Conservation (phyloP, 2,797 vertebrate species). For the Clarias platycephalus region DNA sequence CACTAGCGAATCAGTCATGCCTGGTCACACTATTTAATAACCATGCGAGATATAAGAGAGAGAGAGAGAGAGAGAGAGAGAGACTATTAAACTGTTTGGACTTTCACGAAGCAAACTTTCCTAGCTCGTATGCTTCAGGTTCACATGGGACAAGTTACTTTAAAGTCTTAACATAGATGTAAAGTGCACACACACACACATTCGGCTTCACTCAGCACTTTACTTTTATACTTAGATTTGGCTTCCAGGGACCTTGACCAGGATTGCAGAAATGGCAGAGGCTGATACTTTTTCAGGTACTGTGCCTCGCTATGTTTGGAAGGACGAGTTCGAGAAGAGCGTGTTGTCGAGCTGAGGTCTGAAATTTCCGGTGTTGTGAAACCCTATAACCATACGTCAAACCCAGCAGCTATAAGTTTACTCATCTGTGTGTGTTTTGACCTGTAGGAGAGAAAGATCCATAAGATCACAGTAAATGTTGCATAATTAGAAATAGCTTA, state of each 20-base stretch:
- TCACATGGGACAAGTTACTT: conserved; percentile 17
- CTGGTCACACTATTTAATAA: conserved; percentile 15
- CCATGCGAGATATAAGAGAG: background rate
- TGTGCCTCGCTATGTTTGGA: conserved; percentile 54
- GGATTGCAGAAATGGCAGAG: conserved; percentile 46
- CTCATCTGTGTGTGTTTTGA: background rate
- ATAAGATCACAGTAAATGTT: background rate
- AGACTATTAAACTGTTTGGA: background rate
- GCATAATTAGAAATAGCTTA: no score
- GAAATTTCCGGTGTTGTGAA: conserved; percentile 26
- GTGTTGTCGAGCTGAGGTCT: conserved; percentile 30
- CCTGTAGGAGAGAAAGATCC: background rate
- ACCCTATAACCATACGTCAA: conserved; percentile 5
- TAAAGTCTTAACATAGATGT: conserved; percentile 6
- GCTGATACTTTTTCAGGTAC: conserved; percentile 53
- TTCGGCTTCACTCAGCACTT: conserved; percentile 33
- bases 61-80: background rate
- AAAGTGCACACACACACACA: background rate
- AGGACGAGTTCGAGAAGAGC: conserved; percentile 36
- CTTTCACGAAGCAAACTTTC: background rate
- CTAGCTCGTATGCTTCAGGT: background rate
- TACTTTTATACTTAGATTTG: conserved; percentile 19
- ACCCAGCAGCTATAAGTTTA: background rate
- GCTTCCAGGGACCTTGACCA: conserved; percentile 38
- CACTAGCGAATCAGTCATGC: conserved; percentile 14